Evolutionary conservation across 2,113 vertebrate species (phyloP), one percentile per base, ranked within the genome.

Genomic region (Heptranchias perlo): DNA sequence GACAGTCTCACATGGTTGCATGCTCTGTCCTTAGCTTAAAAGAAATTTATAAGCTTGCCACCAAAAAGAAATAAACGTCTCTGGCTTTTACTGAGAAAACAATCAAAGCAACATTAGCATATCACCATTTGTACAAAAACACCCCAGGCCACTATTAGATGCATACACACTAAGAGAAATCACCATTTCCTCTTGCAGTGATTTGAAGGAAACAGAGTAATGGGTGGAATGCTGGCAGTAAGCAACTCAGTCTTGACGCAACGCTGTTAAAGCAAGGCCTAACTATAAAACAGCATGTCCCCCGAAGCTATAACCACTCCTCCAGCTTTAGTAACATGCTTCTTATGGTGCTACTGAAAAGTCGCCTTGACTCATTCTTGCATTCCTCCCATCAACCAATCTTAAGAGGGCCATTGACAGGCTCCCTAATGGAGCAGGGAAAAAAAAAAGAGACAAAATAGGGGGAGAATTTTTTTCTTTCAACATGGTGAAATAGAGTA

Each of bases 111-210:
- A 39, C 18, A 62, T 62, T 93, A 62, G 35, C 58, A 6, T 64
- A 39, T 92, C 54, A 92, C 52, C 86, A 92, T 39, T 93, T 93
- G 54, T 21, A 62, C 6, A 64, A 93, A n/a, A 93, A 21, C 89
- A 93, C 89, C 35, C 58, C 89, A 93, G 58, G 89, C 89, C 89
- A 93, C n/a, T 62, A 93, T 39, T n/a, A 93, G 64, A 93, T 62
- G 89, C 35, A 39, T 62, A 6, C 89, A 93, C 4, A 39, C 35
- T 23, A 18, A 58, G 58, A 39, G 89, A 93, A 93, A 93, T 62
- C 58, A 62, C 4, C 58, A 39, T 62, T 93, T 93, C 58, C 54
- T 62, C 89, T 93, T 39, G 58, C 58, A 39, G 58, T 91, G 89
- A 93, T 93, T 23, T 39, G n/a, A 93, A 64, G 58, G 58, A n/a